These are phyloP conservation scores for Drosophila koepferae DNA, from an alignment of 2,888 invertebrate species.

Conservation along the genomic window DNA sequence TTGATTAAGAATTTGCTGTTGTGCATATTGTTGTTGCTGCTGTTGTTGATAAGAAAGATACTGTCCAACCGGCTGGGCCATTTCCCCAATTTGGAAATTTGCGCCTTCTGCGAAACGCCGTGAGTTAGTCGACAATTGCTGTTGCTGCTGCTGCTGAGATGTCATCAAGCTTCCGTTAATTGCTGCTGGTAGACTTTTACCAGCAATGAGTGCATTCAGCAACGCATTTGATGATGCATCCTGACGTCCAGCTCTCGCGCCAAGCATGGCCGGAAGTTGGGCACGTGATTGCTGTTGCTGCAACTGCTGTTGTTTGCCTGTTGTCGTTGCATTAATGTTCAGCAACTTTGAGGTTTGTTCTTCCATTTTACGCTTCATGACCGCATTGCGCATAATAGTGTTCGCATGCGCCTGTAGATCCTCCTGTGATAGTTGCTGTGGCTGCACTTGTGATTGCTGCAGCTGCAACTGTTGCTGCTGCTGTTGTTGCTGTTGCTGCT, in stretches of 20 bases:
- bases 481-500: conserved; percentile 61
- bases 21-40: conserved; percentile 34
- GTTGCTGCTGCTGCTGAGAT: conserved; percentile 46
- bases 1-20: conserved; percentile 43
- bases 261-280: conserved; percentile 31
- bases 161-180: conserved; percentile 24
- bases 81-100: conserved; percentile 51
- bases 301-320: conserved; percentile 40
- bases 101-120: conserved; percentile 59
- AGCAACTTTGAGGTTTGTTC: conserved; percentile 82
- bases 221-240: conserved; percentile 61
- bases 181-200: conserved; percentile 46
- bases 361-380: conserved; percentile 83
- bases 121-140: conserved; percentile 35
- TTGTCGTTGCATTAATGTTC: conserved; percentile 60
- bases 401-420: conserved; percentile 83
- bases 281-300: conserved; percentile 52
- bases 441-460: conserved; percentile 25
- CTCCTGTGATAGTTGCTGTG: conserved; percentile 74
- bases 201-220: conserved; percentile 62
- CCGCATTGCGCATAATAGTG: conserved; percentile 84
- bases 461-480: conserved; percentile 46
- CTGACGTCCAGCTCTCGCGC: conserved; percentile 34
- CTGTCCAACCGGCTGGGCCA: conserved; percentile 29
- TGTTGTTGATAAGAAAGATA: conserved; percentile 36